Conservation (phyloP, 2,888 invertebrate species). For the Tiphia femorata region DNA sequence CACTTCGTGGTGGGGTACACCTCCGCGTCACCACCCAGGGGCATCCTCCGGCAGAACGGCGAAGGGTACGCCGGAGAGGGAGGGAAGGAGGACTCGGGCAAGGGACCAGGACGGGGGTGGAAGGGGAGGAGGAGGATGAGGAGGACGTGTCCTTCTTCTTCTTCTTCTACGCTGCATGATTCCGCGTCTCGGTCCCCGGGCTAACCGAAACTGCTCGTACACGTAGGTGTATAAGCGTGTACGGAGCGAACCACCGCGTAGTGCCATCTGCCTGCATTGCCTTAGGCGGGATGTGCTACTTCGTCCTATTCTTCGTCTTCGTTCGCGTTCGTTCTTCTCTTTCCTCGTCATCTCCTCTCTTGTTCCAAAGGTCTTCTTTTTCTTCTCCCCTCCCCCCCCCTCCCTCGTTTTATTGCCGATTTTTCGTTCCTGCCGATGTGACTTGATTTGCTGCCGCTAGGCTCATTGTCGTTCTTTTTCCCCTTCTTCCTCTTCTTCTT, state of each 20-base stretch:
- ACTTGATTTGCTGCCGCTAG: constrained; percentile 17
- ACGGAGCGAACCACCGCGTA: constrained; percentile 15
- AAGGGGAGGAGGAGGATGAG: constrained; percentile 10
- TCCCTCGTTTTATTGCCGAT: constrained; percentile 9
- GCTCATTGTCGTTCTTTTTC: background rate
- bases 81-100: constrained; percentile 30
- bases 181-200: constrained; percentile 53
- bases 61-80: too few relatives aligned
- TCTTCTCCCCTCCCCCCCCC: constrained; percentile 29
- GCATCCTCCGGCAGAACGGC: constrained; percentile 35
- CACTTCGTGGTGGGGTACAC: constrained; percentile 41
- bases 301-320: constrained; percentile 14
- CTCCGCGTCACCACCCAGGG: constrained; percentile 40
- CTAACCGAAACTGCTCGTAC: constrained; percentile 55
- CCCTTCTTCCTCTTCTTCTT: background rate
- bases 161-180: constrained; percentile 56
- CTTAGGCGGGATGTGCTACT: constrained; percentile 38
- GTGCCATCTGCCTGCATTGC: constrained; percentile 58
- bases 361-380: constrained; percentile 9
- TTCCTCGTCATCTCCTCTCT: constrained; percentile 34
- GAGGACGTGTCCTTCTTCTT: constrained; percentile 46
- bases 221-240: constrained; percentile 4
- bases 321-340: constrained; percentile 24
- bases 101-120: constrained; percentile 17
- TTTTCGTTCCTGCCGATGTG: constrained; percentile 9